Evolutionary conservation across 1,140 invertebrate species (phyloP).

Genomic region (Triops cancriformis): DNA sequence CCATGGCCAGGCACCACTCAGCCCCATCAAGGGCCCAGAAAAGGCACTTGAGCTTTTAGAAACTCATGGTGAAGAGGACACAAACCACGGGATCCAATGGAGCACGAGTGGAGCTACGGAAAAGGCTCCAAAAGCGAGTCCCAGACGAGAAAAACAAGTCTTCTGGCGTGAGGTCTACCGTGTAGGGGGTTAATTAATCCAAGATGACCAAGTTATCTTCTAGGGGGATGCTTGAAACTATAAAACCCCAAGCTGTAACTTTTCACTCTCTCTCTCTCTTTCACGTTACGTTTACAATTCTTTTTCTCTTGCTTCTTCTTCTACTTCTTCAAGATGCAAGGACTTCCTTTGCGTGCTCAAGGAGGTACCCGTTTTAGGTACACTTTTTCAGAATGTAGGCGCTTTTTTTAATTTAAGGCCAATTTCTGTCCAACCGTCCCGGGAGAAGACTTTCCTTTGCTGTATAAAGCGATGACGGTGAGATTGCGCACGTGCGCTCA

Average conservation of each 20-base stretch:
- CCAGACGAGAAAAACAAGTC: too few species aligned
- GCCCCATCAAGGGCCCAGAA: neutral
- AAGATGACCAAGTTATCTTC: conserved; percentile 10
- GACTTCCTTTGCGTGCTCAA: too few species aligned
- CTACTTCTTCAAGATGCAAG: too few species aligned
- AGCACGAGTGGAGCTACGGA: neutral
- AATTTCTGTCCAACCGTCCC: too few species aligned
- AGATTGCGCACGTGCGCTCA: conserved; percentile 8
- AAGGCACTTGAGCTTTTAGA: neutral
- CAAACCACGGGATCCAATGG: neutral
- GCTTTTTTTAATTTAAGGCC: neutral
- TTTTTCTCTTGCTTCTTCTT: too few species aligned
- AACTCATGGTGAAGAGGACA: neutral
- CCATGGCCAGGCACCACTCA: neutral
- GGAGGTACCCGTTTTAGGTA: too few species aligned
- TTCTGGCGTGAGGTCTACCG: neutral
- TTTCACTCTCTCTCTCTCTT: neutral
- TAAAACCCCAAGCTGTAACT: neutral
- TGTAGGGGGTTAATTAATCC: conserved; percentile 10
- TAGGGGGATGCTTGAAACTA: neutral
- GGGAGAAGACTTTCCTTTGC: neutral
- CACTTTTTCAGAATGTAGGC: too few species aligned
- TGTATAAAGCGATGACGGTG: neutral
- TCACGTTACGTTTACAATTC: neutral
- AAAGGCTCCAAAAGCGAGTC: too few species aligned